Evolutionary conservation across 2,888 invertebrate genomes (phyloP).

Genomic region (Dichetophora obliterata): DNA sequence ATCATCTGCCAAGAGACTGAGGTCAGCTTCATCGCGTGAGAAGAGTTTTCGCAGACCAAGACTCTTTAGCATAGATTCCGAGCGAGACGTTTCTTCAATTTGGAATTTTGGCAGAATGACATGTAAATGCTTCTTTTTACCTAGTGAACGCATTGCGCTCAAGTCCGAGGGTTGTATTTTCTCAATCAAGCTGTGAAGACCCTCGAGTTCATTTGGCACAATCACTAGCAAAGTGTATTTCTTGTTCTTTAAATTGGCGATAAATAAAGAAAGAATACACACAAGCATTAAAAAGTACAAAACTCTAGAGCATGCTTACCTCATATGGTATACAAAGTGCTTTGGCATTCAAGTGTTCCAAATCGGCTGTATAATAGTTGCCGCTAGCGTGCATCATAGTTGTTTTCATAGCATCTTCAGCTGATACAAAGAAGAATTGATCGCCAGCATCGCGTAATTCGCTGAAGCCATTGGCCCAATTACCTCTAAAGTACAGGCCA

Average conservation of each 20-base stretch:
- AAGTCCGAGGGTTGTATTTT: constrained; percentile 71
- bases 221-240: constrained; percentile 74
- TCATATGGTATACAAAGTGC: constrained; percentile 82
- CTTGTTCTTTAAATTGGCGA: constrained; percentile 70
- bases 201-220: constrained; percentile 74
- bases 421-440: constrained; percentile 77
- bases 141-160: constrained; percentile 49
- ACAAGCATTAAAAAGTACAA: not conserved
- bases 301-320: constrained; percentile 69
- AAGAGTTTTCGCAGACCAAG: constrained; percentile 75
- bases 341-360: constrained; percentile 77
- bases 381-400: constrained; percentile 79
- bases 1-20: constrained; percentile 74
- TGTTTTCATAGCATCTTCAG: constrained; percentile 74
- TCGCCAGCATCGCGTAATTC: constrained; percentile 64
- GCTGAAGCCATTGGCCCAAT: constrained; percentile 80
- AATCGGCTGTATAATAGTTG: constrained; percentile 74
- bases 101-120: constrained; percentile 75
- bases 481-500: constrained; percentile 84
- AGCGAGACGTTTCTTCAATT: constrained; percentile 76
- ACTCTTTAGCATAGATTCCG: constrained; percentile 73
- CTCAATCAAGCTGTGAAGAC: constrained; percentile 72
- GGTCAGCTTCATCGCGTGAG: constrained; percentile 73
- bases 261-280: not conserved
- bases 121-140: constrained; percentile 66